These are phyloP conservation scores for Ramphastos sulfuratus DNA, from an alignment of 2,113 vertebrate genomes.

Conservation along the genomic window DNA sequence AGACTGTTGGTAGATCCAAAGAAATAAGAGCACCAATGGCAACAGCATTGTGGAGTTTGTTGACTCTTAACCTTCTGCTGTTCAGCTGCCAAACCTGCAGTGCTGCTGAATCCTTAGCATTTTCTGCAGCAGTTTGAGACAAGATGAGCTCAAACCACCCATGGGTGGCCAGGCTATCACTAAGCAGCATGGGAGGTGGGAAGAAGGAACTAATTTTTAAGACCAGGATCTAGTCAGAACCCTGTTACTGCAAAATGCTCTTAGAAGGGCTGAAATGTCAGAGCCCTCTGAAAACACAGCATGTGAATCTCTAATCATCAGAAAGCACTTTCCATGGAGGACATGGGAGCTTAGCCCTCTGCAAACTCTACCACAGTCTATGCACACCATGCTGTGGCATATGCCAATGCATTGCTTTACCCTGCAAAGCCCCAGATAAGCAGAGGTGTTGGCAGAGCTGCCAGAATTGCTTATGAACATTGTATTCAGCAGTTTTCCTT, in stretches of 20 bases:
- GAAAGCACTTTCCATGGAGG: not conserved
- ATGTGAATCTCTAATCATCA: not conserved
- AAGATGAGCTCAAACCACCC: not conserved
- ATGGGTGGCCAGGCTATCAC: not conserved
- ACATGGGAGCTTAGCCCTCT: not conserved
- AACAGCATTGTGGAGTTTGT: not conserved
- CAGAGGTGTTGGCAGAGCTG: not conserved
- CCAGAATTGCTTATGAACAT: not conserved
- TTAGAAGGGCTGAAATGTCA: not conserved
- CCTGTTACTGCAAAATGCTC: accelerated
- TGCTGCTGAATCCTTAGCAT: not conserved
- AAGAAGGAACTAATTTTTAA: not conserved
- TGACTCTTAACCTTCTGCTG: not conserved
- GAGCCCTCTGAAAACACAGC: not conserved
- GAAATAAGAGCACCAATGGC: not conserved
- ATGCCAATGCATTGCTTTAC: not conserved
- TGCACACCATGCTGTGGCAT: accelerated
- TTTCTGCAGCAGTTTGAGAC: not conserved
- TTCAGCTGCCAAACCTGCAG: not conserved
- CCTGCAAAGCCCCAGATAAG: not conserved
- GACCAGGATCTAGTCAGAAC: not conserved
- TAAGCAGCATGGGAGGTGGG: not conserved
- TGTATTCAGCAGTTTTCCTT: not conserved
- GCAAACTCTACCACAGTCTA: not conserved
- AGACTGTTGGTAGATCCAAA: not conserved